Percentiles rank a stretch among this genome's conserved stretches.
Evolutionary conservation across 2,113 vertebrate genomes (phyloP).

Genomic region (Tylochromis polylepis): DNA sequence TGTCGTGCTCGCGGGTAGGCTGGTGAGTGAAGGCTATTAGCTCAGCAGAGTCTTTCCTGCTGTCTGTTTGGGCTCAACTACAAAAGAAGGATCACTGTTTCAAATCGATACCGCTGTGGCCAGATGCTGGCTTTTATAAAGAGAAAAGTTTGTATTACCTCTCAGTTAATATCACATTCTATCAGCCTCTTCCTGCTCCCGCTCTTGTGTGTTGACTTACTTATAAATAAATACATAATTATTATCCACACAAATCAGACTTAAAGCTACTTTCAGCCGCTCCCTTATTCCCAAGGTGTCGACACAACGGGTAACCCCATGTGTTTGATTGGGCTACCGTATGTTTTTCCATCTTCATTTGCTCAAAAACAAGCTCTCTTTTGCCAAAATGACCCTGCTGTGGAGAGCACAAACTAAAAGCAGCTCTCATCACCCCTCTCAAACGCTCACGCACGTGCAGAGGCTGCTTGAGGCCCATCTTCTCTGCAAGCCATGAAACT

Average conservation of each 20-base stretch:
- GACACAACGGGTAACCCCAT: neutral
- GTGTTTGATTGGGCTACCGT: neutral
- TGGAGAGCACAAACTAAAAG: neutral
- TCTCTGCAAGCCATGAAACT: neutral
- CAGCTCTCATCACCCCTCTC: neutral
- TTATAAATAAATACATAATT: neutral
- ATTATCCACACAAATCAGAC: neutral
- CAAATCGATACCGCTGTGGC: conserved; percentile 25
- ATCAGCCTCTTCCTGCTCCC: neutral
- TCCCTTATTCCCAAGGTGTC: neutral
- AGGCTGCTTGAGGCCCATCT: neutral
- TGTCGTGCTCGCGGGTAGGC: neutral
- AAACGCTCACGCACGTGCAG: neutral
- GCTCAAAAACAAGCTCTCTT: neutral
- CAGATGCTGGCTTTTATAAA: neutral
- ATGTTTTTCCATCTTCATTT: neutral
- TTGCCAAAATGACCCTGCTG: neutral
- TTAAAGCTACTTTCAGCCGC: neutral
- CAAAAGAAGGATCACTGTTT: conserved; percentile 35
- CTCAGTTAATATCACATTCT: neutral
- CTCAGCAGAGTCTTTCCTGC: conserved; percentile 4
- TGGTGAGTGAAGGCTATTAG: conserved; percentile 29
- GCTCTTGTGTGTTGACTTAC: neutral
- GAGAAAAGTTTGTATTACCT: conserved; percentile 1
- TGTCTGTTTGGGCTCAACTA: conserved; percentile 15